Evolutionary conservation across 2,888 invertebrate species (phyloP).

Genomic region (Apotomis capreana): DNA sequence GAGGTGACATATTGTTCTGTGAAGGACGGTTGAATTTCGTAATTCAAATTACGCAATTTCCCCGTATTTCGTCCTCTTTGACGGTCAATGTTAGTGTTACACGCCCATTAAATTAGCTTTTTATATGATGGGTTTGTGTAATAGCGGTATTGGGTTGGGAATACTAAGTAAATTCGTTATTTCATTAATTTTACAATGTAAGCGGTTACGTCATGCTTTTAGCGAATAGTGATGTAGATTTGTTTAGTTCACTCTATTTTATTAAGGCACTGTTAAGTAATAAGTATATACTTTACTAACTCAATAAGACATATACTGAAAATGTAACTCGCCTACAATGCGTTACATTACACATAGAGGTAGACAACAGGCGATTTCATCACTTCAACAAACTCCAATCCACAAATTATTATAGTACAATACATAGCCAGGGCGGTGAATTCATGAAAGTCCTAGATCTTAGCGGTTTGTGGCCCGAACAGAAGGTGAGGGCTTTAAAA

Average conservation of each 20-base stretch:
- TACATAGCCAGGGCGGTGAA: too few species aligned
- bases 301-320: too few species aligned
- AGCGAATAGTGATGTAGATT: neutral
- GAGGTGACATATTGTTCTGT: constrained; percentile 17
- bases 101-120: constrained; percentile 26
- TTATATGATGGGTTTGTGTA: constrained; percentile 8
- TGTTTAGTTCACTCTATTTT: neutral
- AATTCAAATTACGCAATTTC: constrained; percentile 31
- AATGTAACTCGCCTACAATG: too few species aligned
- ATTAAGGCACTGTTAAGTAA: neutral
- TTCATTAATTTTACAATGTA: neutral
- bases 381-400: too few species aligned
- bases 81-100: constrained; percentile 36
- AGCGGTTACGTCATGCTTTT: neutral
- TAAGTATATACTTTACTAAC: too few species aligned
- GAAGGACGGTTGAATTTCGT: constrained; percentile 21
- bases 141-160: constrained; percentile 22
- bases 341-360: too few species aligned
- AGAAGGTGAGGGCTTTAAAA: too few species aligned
- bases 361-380: too few species aligned
- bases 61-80: constrained; percentile 20
- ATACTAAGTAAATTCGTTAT: constrained; percentile 2
- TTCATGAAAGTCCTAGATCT: too few species aligned
- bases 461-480: too few species aligned
- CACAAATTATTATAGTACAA: too few species aligned